A percentile compares a stretch with the other conserved stretches of the same genome.
These are phyloP conservation scores for Clarias magur DNA, from an alignment of 2,113 vertebrate genomes.

Conservation along the genomic window DNA sequence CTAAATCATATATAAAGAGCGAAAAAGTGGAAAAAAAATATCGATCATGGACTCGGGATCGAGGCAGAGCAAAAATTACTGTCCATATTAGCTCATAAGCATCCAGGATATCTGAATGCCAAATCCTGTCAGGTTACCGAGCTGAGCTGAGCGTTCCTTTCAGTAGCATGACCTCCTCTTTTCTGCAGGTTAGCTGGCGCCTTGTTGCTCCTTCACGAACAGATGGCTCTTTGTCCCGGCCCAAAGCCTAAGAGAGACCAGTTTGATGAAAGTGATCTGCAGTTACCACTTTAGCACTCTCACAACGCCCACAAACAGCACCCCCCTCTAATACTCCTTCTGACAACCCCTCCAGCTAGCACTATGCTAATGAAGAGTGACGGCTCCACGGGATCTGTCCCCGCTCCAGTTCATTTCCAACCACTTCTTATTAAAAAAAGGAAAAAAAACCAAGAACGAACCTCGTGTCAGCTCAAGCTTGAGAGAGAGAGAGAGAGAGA, in stretches of 20 bases:
- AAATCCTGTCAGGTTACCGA: slow-evolving; percentile 47
- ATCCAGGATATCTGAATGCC: slow-evolving; percentile 44
- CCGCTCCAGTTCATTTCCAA: slow-evolving; percentile 69
- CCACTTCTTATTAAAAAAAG: slow-evolving; percentile 58
- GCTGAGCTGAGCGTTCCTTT: slow-evolving; percentile 37
- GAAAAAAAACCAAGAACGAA: slow-evolving; percentile 63
- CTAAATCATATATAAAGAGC: too few species aligned
- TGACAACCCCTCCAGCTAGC: slow-evolving; percentile 67
- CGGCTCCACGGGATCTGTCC: slow-evolving; percentile 72
- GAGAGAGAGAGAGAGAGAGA: slow-evolving; percentile 24
- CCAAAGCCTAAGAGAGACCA: slow-evolving; percentile 57
- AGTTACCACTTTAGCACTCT: slow-evolving; percentile 66
- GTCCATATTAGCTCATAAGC: slow-evolving; percentile 21
- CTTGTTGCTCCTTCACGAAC: slow-evolving; percentile 62
- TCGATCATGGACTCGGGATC: not conserved
- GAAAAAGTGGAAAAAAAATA: not conserved
- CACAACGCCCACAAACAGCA: slow-evolving; percentile 55
- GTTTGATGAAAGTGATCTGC: slow-evolving; percentile 62
- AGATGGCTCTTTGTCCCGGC: slow-evolving; percentile 67
- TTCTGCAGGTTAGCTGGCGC: slow-evolving; percentile 64
- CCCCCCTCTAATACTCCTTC: slow-evolving; percentile 52
- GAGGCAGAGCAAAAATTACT: not conserved
- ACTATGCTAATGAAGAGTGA: slow-evolving; percentile 74
- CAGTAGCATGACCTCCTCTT: slow-evolving; percentile 45
- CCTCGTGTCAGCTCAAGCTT: slow-evolving; percentile 48